These are phyloP conservation scores for Heteropelma amictum DNA, from an alignment of 2,888 invertebrate species.

Conservation along the genomic window DNA sequence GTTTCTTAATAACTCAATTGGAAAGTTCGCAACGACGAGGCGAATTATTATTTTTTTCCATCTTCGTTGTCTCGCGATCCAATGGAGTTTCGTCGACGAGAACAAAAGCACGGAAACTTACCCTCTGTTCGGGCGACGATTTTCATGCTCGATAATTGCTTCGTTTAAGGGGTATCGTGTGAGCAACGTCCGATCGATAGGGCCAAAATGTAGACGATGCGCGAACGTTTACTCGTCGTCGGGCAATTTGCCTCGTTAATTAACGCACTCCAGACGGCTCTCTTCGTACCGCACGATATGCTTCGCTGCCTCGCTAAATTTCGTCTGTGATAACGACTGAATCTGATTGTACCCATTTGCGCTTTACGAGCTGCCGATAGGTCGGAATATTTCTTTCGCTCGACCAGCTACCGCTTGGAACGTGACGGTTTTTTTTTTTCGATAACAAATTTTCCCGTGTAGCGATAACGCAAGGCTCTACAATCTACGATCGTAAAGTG, in stretches of 20 bases:
- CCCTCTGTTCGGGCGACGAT: constrained; percentile 26
- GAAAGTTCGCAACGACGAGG: background rate
- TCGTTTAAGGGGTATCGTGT: constrained; percentile 50
- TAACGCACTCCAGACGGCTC: constrained; percentile 46
- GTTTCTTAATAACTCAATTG: background rate
- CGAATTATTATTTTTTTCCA: background rate
- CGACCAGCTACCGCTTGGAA: too few relatives aligned
- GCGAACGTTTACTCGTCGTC: constrained; percentile 45
- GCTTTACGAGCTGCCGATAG: background rate
- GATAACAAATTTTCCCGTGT: too few relatives aligned
- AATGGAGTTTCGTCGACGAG: constrained; percentile 8
- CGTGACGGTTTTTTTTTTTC: too few relatives aligned
- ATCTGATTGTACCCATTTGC: background rate
- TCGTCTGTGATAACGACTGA: constrained; percentile 8
- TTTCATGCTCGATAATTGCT: constrained; percentile 54
- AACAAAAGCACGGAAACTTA: constrained; percentile 29
- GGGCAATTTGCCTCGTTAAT: constrained; percentile 57
- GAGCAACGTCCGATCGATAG: constrained; percentile 49
- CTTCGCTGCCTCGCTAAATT: constrained; percentile 8
- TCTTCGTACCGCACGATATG: constrained; percentile 45
- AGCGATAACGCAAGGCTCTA: too few relatives aligned
- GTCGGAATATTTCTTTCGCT: too few relatives aligned
- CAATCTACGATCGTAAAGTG: too few relatives aligned
- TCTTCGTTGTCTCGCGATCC: background rate
- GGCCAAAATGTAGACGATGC: constrained; percentile 45